Base-by-base conservation (phyloP, 1,140 invertebrate genomes). In the Dufourea novaeangliae region DNA sequence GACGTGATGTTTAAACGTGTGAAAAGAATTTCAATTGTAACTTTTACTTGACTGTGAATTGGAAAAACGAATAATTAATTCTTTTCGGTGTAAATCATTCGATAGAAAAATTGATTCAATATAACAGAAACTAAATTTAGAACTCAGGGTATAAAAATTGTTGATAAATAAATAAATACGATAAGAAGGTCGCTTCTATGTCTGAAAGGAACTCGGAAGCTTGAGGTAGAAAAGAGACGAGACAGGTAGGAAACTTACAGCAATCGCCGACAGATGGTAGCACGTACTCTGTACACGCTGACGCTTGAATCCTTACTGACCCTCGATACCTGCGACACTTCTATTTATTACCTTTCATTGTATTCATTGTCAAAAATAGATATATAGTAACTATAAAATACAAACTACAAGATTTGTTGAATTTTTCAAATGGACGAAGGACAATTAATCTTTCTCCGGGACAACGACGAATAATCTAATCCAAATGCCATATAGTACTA, bases 201-300 rank as follows among this genome's bases (percentile, higher is more conserved):
- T 44, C 25, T 27, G 5, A 12, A 44, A 1, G 44, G n/a, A 32
- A 1, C 44, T 25, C 37, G 37, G 41, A 44, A 62, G 34, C 71
- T 63, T 46, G 68, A 77, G 44, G n/a, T n/a, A n/a, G n/a, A n/a
- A n/a, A n/a, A n/a, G n/a, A n/a, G n/a, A n/a, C n/a, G n/a, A n/a
- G n/a, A n/a, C n/a, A n/a, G n/a, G n/a, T n/a, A n/a, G n/a, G n/a
- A 81, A 69, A 79, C 75, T 72, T 82, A 29, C 62, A 8, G 37
- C 27, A 25, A 62, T 32, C 46, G n/a, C 82, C 82, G 80, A 37
- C 57, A 89, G 88, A 82, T 88, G 88, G 88, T 75, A 83, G 85
- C 88, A 89, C 88, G 27, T 64, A 61, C 68, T 83, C 61, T 63
- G 64, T 12, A 44, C 68, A 78, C 69, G 63, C 78, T 39, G 27